Percentiles rank a stretch among this genome's conserved stretches.
Evolutionary conservation across 2,797 vertebrate species (phyloP).

Genomic region (Sebastes nivosus): DNA sequence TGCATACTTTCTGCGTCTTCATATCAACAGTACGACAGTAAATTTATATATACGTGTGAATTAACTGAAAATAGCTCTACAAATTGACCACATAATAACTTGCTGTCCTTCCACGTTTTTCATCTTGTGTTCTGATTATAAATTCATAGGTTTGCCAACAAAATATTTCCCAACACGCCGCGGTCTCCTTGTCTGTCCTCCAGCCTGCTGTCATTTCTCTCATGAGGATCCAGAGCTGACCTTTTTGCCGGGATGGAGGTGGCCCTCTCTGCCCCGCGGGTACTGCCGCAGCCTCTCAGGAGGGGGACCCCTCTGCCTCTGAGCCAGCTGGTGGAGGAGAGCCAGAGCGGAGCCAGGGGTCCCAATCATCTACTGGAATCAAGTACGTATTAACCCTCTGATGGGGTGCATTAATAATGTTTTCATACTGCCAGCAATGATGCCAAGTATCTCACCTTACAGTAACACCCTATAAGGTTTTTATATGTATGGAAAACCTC

Average conservation of each 20-base stretch:
- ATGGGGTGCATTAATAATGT: neutral
- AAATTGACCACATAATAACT: neutral
- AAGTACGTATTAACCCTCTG: constrained; percentile 75
- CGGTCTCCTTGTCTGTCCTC: constrained; percentile 22
- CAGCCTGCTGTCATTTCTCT: constrained; percentile 33
- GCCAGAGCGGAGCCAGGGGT: constrained; percentile 63
- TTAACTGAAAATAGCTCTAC: neutral
- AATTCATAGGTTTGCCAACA: neutral
- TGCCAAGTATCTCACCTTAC: too few species aligned
- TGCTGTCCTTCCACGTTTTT: neutral
- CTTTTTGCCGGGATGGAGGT: constrained; percentile 80
- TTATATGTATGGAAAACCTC: neutral
- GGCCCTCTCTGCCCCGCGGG: constrained; percentile 55
- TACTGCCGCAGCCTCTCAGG: constrained; percentile 34
- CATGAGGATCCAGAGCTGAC: constrained; percentile 31
- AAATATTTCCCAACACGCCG: neutral
- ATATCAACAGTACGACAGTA: neutral
- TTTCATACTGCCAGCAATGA: neutral
- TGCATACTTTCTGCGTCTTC: neutral
- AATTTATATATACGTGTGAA: neutral
- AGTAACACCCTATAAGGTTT: too few species aligned
- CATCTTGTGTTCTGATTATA: neutral
- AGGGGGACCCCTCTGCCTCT: constrained; percentile 78
- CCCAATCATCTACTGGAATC: constrained; percentile 89
- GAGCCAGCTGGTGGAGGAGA: constrained; percentile 84